phyloP scores from a whole-genome alignment of 2,797 vertebrate genomes.

The Arremon brunneinucha region DNA sequence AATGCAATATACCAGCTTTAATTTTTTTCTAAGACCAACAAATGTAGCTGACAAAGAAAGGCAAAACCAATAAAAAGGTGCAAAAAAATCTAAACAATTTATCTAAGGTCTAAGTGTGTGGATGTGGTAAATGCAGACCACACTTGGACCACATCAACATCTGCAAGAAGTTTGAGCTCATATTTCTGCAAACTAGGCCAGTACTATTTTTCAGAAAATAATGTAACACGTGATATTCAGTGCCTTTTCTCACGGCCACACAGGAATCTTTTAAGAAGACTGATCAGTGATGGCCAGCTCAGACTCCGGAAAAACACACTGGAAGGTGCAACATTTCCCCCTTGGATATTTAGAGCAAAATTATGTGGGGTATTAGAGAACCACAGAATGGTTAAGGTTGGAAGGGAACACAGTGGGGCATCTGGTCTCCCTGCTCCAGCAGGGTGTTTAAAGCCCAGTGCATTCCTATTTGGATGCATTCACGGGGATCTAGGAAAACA shows the following conservation, averaged over 20 bases:
- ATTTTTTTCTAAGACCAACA: neutral
- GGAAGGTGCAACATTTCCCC: neutral
- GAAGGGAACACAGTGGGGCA: neutral
- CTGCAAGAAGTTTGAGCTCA: neutral
- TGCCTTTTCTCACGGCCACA: neutral
- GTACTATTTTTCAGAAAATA: neutral
- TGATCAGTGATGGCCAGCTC: neutral
- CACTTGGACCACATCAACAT: neutral
- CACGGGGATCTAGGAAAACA: neutral
- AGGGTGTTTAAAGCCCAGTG: neutral
- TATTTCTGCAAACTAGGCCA: neutral
- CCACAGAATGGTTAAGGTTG: neutral
- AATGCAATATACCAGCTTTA: neutral
- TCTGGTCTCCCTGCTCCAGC: neutral
- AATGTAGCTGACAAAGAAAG: neutral
- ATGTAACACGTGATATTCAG: neutral
- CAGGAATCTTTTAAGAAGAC: neutral
- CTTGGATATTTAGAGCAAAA: neutral
- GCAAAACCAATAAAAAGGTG: neutral
- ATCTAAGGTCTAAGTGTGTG: rapidly evolving
- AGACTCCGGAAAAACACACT: neutral
- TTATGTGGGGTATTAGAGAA: neutral
- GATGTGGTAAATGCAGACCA: neutral
- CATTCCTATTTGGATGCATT: neutral
- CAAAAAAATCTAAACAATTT: neutral